Conservation (phyloP, 2,113 vertebrate genomes). For the Hystrix cristata region DNA sequence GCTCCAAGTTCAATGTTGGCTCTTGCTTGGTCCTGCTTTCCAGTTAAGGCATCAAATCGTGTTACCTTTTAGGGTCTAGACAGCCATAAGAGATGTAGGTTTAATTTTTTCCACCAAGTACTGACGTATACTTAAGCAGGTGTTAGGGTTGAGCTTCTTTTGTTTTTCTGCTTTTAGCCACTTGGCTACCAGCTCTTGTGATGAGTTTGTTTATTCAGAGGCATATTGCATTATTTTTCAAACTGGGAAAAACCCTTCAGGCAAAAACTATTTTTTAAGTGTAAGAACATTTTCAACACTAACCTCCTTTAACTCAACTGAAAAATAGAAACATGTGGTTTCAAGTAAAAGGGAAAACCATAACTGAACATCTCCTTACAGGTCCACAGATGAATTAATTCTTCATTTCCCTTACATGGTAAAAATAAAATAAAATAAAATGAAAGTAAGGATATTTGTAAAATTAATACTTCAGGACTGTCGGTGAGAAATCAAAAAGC, state of each 20-base stretch:
- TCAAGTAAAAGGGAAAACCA: conserved; percentile 37
- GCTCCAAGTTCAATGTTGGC: neutral
- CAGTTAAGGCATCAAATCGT: neutral
- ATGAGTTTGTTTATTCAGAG: conserved; percentile 61
- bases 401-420: neutral
- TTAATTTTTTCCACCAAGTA: conserved; percentile 36
- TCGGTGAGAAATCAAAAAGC: neutral
- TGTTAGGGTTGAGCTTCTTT: neutral
- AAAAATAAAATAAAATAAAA: neutral
- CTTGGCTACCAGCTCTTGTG: conserved; percentile 63
- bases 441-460: neutral
- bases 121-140: conserved; percentile 29
- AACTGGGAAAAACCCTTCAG: conserved; percentile 62
- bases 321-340: conserved; percentile 35
- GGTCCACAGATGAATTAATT: neutral
- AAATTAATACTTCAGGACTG: neutral
- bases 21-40: neutral
- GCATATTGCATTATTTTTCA: conserved; percentile 73
- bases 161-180: conserved; percentile 29
- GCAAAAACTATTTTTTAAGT: conserved; percentile 72
- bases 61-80: neutral
- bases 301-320: conserved; percentile 31
- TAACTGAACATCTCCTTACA: neutral
- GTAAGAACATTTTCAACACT: conserved; percentile 70
- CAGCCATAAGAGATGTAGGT: neutral